Base-by-base conservation (phyloP, 1,140 invertebrate genomes). In the Tetraneura akinire region DNA sequence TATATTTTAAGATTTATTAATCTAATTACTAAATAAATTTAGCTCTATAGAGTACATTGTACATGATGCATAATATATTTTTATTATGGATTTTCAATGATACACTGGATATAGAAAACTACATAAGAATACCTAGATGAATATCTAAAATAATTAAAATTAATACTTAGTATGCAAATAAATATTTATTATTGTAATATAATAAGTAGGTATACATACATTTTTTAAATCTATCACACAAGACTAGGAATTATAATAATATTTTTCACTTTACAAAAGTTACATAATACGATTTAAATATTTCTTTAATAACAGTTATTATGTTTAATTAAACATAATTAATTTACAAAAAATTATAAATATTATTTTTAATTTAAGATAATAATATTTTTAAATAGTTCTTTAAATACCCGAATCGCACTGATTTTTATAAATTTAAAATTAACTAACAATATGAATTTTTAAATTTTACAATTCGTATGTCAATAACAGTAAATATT, bases 231-330 rank as follows among this genome's bases (percentile, higher is more conserved):
- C 73, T 78, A 78, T 78, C 53, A 78, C 53, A 60, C 73, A 18
- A 60, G 73, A 78, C 73, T 78, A 78, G 73, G 53, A 78, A 60
- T 78, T 32, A 60, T 42, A 37, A 76, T 76, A 49, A 47, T 60
- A 42, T 60, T 45, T 57, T 60, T 62, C 14, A 76, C 55, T 62
- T 78, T 78, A 78, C 29, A 78, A 45, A 78, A 60, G n/a, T 45
- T 78, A 70, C 23, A 70, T 45, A 68, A 23, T 70, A 18, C 10
- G 49, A 70, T 49, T 29, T 37, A 37, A 37, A 37, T 37, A 37
- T 37, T 37, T 29, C 16, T 18, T 3, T 3, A n/a, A 53, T 14
- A 53, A n/a, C n/a, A 53, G 23, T 49, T n/a, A n/a, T n/a, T n/a
- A n/a, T n/a, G n/a, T n/a, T n/a, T n/a, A 60, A 60, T 45, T 60